phyloP scores from a whole-genome alignment of 2,797 vertebrate genomes.

The Coregonus ussuriensis region DNA sequence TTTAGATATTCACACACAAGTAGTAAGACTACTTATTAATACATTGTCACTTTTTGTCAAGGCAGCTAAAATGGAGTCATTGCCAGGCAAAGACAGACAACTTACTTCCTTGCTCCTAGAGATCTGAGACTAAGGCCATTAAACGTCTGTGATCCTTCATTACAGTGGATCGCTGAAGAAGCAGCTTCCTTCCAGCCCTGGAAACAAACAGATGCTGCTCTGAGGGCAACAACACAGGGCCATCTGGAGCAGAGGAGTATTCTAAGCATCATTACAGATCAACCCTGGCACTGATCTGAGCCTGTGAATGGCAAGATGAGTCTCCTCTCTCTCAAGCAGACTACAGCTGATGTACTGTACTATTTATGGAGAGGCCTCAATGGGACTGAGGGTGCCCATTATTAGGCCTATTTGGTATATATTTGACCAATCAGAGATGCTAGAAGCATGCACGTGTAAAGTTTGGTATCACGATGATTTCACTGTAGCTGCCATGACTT shows the following conservation, averaged over 20 bases:
- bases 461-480: no score
- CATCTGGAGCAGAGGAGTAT: conserved; percentile 66
- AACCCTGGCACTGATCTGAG: conserved; percentile 53
- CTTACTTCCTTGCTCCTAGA: conserved; percentile 6
- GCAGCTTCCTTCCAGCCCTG: conserved; percentile 31
- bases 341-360: neutral
- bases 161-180: conserved; percentile 28
- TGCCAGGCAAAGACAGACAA: neutral
- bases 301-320: conserved; percentile 55
- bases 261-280: conserved; percentile 66
- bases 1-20: neutral
- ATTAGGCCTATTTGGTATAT: neutral
- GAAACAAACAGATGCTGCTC: conserved; percentile 65
- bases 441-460: no score
- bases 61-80: neutral
- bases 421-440: neutral
- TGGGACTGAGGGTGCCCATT: neutral
- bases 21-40: neutral
- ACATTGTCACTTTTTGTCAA: neutral
- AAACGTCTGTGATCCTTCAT: conserved; percentile 45
- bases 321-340: conserved; percentile 19
- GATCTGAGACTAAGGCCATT: conserved; percentile 19
- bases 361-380: neutral
- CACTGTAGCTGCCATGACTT: no score
- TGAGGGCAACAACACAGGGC: conserved; percentile 49